Percentiles rank a stretch among this genome's conserved stretches.
These are phyloP conservation scores for Nomada ruficornis DNA, from an alignment of 2,888 invertebrate genomes.

Conservation along the genomic window DNA sequence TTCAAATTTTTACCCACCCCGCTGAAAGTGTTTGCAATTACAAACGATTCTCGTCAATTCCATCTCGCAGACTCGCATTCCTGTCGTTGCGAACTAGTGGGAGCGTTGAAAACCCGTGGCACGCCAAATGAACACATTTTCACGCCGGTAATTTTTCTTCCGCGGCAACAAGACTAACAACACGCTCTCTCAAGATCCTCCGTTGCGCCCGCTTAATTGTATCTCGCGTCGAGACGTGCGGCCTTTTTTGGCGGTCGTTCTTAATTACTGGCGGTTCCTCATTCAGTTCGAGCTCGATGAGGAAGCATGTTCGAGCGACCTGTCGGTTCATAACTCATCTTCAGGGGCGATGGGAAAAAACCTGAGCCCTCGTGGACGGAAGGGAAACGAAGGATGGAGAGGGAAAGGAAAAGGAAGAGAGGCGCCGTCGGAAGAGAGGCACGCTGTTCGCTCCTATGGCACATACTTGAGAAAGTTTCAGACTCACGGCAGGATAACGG, in stretches of 20 bases:
- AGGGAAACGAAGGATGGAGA: constrained; percentile 45
- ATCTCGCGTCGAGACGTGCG: constrained; percentile 39
- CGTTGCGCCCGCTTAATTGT: constrained; percentile 57
- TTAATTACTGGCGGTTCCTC: constrained; percentile 75
- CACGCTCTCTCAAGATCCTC: constrained; percentile 41
- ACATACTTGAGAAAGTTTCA: constrained; percentile 83
- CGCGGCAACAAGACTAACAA: constrained; percentile 47
- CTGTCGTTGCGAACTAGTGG: background rate
- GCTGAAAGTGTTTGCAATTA: background rate
- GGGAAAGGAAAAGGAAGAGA: constrained; percentile 45
- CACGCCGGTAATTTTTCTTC: constrained; percentile 49
- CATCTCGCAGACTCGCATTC: background rate
- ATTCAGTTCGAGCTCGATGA: constrained; percentile 65
- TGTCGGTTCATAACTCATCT: constrained; percentile 80
- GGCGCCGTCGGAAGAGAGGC: constrained; percentile 63
- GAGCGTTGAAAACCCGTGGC: background rate
- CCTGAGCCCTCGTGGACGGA: constrained; percentile 57
- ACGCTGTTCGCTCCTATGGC: constrained; percentile 72
- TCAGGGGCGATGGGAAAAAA: constrained; percentile 71
- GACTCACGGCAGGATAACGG: constrained; percentile 73
- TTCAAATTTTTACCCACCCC: background rate
- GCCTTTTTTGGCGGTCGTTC: constrained; percentile 66
- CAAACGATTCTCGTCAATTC: background rate
- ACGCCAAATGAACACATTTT: constrained; percentile 45
- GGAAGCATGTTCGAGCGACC: constrained; percentile 71